These are phyloP conservation scores for Drosophila birchii DNA, from an alignment of 2,888 invertebrate species.

Conservation along the genomic window DNA sequence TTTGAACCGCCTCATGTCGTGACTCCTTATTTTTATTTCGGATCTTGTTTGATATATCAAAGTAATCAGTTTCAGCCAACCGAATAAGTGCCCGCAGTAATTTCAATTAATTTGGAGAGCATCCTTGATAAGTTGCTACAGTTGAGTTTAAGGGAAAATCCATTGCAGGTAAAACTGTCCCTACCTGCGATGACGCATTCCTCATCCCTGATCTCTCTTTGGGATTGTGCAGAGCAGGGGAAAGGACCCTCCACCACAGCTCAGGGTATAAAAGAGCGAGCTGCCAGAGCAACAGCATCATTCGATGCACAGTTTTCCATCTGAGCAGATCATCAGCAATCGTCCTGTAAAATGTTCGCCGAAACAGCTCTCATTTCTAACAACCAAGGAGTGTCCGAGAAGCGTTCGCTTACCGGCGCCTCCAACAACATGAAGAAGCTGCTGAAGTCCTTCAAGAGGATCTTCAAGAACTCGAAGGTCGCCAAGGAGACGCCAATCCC, in stretches of 20 bases:
- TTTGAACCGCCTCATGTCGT: slow-evolving; percentile 2
- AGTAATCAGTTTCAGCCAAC: slow-evolving; percentile 22
- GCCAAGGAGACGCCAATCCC: slow-evolving; percentile 10
- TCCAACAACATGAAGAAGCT: slow-evolving; percentile 61
- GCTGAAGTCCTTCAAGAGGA: slow-evolving; percentile 59
- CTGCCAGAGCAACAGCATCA: slow-evolving; percentile 48
- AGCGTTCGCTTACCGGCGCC: slow-evolving; percentile 57
- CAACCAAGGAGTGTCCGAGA: slow-evolving; percentile 28
- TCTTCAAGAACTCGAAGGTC: slow-evolving; percentile 51
- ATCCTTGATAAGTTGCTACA: slow-evolving; percentile 21
- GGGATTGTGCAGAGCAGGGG: slow-evolving; percentile 7
- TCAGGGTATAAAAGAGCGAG: slow-evolving; percentile 52
- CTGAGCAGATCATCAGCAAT: slow-evolving; percentile 32
- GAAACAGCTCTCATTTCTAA: slow-evolving; percentile 34
- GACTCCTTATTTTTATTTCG: slow-evolving; percentile 21
- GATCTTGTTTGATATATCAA: slow-evolving; percentile 31
- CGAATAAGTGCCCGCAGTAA: slow-evolving; percentile 24
- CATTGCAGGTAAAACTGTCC: slow-evolving; percentile 34
- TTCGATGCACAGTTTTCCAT: slow-evolving; percentile 44
- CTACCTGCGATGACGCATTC: slow-evolving; percentile 54
- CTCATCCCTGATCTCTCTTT: slow-evolving; percentile 10
- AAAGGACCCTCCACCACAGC: slow-evolving; percentile 20
- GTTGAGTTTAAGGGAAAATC: slow-evolving; percentile 11
- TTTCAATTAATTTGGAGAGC: slow-evolving; percentile 32
- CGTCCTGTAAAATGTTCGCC: slow-evolving; percentile 50